Evolutionary conservation across 1,140 invertebrate species (phyloP), one percentile per base, ranked within the genome.

Genomic region (Magallana ariakensis): DNA sequence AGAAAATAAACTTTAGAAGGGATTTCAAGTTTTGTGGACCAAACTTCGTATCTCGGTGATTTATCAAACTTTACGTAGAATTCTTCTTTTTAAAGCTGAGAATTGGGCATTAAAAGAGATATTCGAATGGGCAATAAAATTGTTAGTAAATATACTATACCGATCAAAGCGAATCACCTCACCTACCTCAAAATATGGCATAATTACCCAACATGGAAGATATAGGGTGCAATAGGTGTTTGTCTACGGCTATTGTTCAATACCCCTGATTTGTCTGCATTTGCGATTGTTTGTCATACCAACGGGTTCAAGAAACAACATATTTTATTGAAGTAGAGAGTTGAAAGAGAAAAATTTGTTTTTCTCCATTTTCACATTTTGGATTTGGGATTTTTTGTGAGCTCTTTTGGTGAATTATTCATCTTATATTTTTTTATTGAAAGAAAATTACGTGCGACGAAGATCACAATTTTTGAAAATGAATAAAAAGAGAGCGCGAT

Each of bases 81-180:
- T 19, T 75, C 66, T 75, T 11, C 15, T 26, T 62, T 62, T 16
- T 22, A 11, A 75, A 75, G 13, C 22, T 15, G 15, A 10, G 9
- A 8, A 22, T 26, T 13, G 4, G 11, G 66, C 66, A 75, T 75
- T 75, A 75, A 75, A 33, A 75, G 19, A 26, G 22, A 75, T 75
- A 75, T 75, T 22, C 15, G 19, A 75, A 75, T 75, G 13, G 3
- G 66, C 66, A 75, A 75, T 75, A 75, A 75, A 75, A 75, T 75
- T 75, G 66, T 75, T 75, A 26, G 66, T 75, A 75, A 75, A 75
- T 75, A 46, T 75, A 33, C 22, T 75, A 26, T 26, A 75, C 7
- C 66, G 66, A 22, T 22, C 66, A 75, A 75, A 33, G 7, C 22
- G 33, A 66, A n/a, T n/a, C n/a, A 22, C 9, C 22, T 26, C 13